phyloP scores from a whole-genome alignment of 2,113 vertebrate species.

The Macaca nemestrina region DNA sequence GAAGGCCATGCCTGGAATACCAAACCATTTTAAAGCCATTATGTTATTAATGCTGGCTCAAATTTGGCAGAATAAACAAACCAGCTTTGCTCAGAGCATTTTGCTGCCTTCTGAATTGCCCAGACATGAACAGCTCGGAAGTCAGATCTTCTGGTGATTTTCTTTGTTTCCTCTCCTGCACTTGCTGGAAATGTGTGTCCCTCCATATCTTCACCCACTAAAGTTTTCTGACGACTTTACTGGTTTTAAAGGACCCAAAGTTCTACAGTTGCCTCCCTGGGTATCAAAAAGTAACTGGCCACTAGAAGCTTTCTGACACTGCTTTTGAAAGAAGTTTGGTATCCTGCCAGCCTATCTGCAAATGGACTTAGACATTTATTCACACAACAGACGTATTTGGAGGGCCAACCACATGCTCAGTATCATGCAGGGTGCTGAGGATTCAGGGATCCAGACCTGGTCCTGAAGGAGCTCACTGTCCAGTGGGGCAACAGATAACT shows the following conservation, averaged over 20 bases:
- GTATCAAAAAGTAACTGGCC: not conserved
- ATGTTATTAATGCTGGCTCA: not conserved
- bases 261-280: not conserved
- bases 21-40: not conserved
- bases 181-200: not conserved
- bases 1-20: not conserved
- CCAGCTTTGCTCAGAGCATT: not conserved
- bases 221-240: not conserved
- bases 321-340: not conserved
- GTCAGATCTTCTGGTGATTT: not conserved
- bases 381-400: not conserved
- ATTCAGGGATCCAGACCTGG: not conserved
- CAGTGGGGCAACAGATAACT: not conserved
- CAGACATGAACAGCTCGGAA: not conserved
- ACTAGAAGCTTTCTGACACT: not conserved
- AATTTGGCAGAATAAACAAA: not conserved
- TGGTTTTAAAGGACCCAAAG: not conserved
- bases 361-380: not conserved
- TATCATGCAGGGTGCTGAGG: fast-evolving
- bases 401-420: not conserved
- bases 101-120: not conserved
- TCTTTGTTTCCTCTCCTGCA: not conserved
- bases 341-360: not conserved
- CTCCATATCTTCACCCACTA: not conserved
- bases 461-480: not conserved